Evolutionary conservation across 2,797 vertebrate species (phyloP).

Genomic region (Anguilla pacifica): DNA sequence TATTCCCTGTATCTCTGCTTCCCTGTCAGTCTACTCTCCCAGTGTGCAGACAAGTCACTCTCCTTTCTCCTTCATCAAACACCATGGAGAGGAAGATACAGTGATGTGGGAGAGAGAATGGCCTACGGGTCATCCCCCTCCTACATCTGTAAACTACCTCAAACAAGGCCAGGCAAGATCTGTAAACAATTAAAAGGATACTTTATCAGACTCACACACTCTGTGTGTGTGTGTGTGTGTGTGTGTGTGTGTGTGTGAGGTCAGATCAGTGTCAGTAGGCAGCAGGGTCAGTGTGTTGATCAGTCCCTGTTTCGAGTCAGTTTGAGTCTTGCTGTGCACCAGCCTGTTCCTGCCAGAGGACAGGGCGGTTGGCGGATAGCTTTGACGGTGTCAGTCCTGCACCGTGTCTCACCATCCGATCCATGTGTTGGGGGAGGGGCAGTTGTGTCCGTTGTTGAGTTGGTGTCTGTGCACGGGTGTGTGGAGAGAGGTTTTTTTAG

Average conservation of each 20-base stretch:
- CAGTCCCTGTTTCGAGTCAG: background rate
- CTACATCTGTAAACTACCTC: conserved; percentile 56
- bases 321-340: background rate
- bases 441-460: background rate
- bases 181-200: conserved; percentile 9
- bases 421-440: background rate
- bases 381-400: conserved; percentile 47
- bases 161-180: conserved; percentile 31
- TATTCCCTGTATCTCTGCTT: background rate
- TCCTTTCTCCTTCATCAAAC: conserved; percentile 3
- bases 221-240: conserved; percentile 24
- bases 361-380: conserved; percentile 39
- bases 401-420: conserved; percentile 39
- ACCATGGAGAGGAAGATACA: conserved; percentile 18
- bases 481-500: background rate
- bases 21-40: background rate
- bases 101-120: conserved; percentile 25
- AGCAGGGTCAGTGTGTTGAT: background rate
- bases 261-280: background rate
- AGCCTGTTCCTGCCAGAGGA: conserved; percentile 8
- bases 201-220: background rate
- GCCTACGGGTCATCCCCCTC: conserved; percentile 46
- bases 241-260: conserved; percentile 12
- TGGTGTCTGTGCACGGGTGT: background rate
- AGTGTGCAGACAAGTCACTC: background rate